phyloP scores from a whole-genome alignment of 2,888 invertebrate species.

The Synergus itoensis region DNA sequence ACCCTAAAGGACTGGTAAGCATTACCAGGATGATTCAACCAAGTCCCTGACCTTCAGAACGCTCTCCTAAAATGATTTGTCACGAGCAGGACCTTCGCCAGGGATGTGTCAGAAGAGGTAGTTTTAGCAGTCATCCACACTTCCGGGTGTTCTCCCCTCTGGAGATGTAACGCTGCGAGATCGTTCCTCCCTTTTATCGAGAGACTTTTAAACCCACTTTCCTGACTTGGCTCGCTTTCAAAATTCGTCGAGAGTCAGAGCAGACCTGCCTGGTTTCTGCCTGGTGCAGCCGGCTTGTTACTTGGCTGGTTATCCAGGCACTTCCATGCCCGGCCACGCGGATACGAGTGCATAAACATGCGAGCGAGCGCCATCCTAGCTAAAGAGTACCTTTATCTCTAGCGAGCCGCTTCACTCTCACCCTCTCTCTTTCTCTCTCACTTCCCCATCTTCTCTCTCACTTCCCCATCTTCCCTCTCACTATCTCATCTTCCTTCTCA shows the following conservation, averaged over 20 bases:
- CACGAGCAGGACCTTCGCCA: background rate
- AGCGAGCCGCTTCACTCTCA: conserved; percentile 70
- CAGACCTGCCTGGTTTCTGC: conserved; percentile 61
- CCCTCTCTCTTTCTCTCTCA: conserved; percentile 54
- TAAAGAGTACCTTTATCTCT: conserved; percentile 76
- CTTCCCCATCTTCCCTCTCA: conserved; percentile 53
- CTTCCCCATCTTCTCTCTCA: conserved; percentile 57
- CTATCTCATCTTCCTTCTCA: conserved; percentile 57
- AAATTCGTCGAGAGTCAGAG: conserved; percentile 71
- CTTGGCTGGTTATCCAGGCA: conserved; percentile 78
- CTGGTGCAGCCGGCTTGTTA: conserved; percentile 72
- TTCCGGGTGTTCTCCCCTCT: conserved; percentile 56
- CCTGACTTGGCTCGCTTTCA: conserved; percentile 77
- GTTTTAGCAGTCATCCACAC: conserved; percentile 47
- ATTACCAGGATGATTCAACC: background rate
- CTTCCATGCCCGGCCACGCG: conserved; percentile 77
- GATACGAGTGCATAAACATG: conserved; percentile 77
- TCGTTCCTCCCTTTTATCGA: conserved; percentile 73
- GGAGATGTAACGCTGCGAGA: conserved; percentile 51
- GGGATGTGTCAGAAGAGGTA: conserved; percentile 25
- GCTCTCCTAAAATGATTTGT: background rate
- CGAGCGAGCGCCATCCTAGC: conserved; percentile 74
- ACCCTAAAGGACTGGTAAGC: background rate
- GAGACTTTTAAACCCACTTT: conserved; percentile 77
- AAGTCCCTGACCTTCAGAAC: background rate